Base-by-base conservation (phyloP, 2,797 vertebrate species). In the Coreius guichenoti region DNA sequence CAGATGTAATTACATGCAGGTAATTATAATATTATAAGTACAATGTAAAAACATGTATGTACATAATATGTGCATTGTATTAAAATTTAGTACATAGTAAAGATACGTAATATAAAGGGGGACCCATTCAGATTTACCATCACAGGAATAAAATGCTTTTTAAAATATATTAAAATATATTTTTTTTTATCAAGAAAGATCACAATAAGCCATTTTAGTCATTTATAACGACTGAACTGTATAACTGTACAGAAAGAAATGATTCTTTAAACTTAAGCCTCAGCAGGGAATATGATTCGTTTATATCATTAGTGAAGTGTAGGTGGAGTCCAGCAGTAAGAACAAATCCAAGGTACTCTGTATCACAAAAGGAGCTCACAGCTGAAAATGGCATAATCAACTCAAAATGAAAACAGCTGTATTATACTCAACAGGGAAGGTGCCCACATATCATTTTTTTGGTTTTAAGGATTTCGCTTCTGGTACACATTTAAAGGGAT, bases 251-350 rank as follows among this genome's bases (percentile, higher is more conserved):
- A 65, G 29, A 70, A 21, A 17, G 23, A n/a, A 74, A 70, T 21
- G 5, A 83, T 63, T 81, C 36, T 45, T 51, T 47, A 83, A 54
- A 43, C 33, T 26, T 63, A 54, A 54, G 36, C 43, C n/a, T 75
- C 23, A 70, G 81, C 58, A 56, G 76, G 54, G 49, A 26, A 43
- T 68, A 75, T 75, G 19, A 75, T 81, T 82, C 12, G 51, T 61
- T 83, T 63, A 72, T 63, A 70, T 45, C 36, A 76, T 81, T 76
- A 84, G 29, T 47, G 43, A 33, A 45, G 67, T 29, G 23, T 54
- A 69, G 49, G 33, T 79, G 68, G 56, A 84, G 58, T 61, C 11
- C 33, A 74, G 82, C 56, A 79, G 19, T 69, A 36, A 36, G 43
- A 54, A 58, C 26, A 84, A 85, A 54, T 56, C 39, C 45, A 36